phyloP scores from a whole-genome alignment of 2,888 invertebrate species.

The Pilophorus perplexus region DNA sequence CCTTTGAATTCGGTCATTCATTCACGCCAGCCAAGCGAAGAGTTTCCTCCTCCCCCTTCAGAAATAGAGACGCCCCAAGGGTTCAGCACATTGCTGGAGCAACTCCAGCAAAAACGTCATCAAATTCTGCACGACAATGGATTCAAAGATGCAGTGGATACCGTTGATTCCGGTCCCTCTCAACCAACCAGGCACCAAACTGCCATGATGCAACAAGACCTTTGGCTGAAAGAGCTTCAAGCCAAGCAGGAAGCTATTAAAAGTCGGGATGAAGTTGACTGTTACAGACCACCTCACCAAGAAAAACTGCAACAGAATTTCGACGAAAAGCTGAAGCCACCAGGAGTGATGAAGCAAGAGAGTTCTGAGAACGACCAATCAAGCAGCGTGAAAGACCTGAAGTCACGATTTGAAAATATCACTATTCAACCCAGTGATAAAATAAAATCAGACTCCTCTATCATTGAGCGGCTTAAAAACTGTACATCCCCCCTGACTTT shows the following conservation, averaged over 20 bases:
- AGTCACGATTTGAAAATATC: slow-evolving; percentile 73
- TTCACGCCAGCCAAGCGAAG: slow-evolving; percentile 82
- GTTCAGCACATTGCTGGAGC: slow-evolving; percentile 57
- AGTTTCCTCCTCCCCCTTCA: slow-evolving; percentile 76
- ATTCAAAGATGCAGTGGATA: slow-evolving; percentile 49
- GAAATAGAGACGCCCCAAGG: slow-evolving; percentile 39
- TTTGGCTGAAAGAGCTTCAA: slow-evolving; percentile 76
- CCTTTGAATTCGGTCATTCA: slow-evolving; percentile 73
- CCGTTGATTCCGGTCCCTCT: slow-evolving; percentile 48
- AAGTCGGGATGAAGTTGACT: slow-evolving; percentile 49
- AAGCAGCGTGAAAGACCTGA: slow-evolving; percentile 71
- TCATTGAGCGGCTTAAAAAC: slow-evolving; percentile 30
- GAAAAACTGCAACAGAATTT: not conserved
- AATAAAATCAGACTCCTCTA: slow-evolving; percentile 20
- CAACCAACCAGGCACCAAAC: slow-evolving; percentile 55
- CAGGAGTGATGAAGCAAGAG: not conserved
- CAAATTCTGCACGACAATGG: slow-evolving; percentile 55
- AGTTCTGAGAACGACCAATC: slow-evolving; percentile 51
- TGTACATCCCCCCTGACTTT: slow-evolving; percentile 27
- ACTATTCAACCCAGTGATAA: slow-evolving; percentile 45
- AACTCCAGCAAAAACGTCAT: slow-evolving; percentile 64
- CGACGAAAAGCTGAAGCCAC: slow-evolving; percentile 5
- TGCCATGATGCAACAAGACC: slow-evolving; percentile 54
- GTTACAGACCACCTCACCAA: slow-evolving; percentile 11
- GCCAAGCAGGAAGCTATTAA: slow-evolving; percentile 69